phyloP scores from a whole-genome alignment of 2,888 invertebrate species.

The Eupithecia subfuscata region DNA sequence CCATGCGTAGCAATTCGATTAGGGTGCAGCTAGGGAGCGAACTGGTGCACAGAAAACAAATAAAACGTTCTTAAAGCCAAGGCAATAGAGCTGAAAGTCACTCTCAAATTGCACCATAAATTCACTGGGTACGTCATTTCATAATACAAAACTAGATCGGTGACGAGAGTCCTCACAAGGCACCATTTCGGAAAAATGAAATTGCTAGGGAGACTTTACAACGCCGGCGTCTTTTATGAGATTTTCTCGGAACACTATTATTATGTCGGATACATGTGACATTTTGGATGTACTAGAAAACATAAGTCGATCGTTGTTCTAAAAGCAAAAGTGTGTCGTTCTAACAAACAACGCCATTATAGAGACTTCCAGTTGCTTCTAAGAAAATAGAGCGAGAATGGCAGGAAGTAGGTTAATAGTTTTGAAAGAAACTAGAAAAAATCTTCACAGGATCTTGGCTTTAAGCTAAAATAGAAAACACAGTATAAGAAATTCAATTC shows the following conservation, averaged over 20 bases:
- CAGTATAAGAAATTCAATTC: background rate
- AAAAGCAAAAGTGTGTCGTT: slow-evolving; percentile 52
- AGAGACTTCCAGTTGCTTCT: slow-evolving; percentile 45
- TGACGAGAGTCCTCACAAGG: slow-evolving; percentile 71
- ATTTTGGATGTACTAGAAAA: slow-evolving; percentile 39
- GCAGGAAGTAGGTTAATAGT: slow-evolving; percentile 42
- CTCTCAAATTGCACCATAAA: slow-evolving; percentile 24
- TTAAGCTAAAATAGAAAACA: background rate
- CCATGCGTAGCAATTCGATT: slow-evolving; percentile 82
- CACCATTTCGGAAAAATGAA: slow-evolving; percentile 81
- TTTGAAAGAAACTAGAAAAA: slow-evolving; percentile 32
- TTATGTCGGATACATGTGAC: slow-evolving; percentile 44
- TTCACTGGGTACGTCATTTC: slow-evolving; percentile 73
- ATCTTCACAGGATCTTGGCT: slow-evolving; percentile 9
- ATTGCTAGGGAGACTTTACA: slow-evolving; percentile 74
- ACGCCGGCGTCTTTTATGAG: slow-evolving; percentile 62
- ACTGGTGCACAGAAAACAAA: slow-evolving; percentile 69
- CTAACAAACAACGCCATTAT: slow-evolving; percentile 49
- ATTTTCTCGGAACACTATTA: slow-evolving; percentile 60
- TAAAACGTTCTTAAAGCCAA: slow-evolving; percentile 42
- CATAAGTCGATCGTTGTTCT: slow-evolving; percentile 49
- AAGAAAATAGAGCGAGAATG: slow-evolving; percentile 46
- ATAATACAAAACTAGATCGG: slow-evolving; percentile 81
- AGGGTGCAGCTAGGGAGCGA: slow-evolving; percentile 80
- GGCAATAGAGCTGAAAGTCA: slow-evolving; percentile 38